These are phyloP conservation scores for Zaprionus lineosus DNA, from an alignment of 2,888 invertebrate species.

Conservation along the genomic window DNA sequence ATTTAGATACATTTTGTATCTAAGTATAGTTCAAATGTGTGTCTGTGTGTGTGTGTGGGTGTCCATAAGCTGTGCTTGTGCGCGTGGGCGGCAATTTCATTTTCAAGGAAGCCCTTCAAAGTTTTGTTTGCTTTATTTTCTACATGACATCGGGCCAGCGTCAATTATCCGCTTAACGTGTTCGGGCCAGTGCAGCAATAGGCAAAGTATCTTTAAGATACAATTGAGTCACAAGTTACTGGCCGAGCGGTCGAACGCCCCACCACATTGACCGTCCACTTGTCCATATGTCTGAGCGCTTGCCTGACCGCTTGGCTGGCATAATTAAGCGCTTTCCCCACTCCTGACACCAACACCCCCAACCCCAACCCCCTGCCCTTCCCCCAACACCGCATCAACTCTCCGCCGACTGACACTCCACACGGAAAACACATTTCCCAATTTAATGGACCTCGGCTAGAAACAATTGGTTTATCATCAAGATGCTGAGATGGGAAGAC, in stretches of 20 bases:
- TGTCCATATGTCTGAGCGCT: not conserved
- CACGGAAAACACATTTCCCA: slow-evolving; percentile 43
- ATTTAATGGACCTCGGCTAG: slow-evolving; percentile 56
- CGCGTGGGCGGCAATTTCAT: slow-evolving; percentile 47
- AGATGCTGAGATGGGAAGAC: slow-evolving; percentile 27
- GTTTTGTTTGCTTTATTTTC: slow-evolving; percentile 74
- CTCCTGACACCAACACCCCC: too few relatives aligned
- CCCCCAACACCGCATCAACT: slow-evolving; percentile 18
- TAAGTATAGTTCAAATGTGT: slow-evolving; percentile 24
- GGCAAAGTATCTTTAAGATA: slow-evolving; percentile 71
- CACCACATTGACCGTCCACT: slow-evolving; percentile 1
- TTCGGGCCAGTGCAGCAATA: slow-evolving; percentile 65
- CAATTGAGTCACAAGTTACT: slow-evolving; percentile 54
- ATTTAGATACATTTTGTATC: slow-evolving; percentile 39
- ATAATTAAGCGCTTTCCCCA: slow-evolving; percentile 51
- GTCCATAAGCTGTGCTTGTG: too few relatives aligned
- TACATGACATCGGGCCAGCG: slow-evolving; percentile 43
- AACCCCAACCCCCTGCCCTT: too few relatives aligned
- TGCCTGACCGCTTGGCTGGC: slow-evolving; percentile 13
- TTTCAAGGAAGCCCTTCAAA: slow-evolving; percentile 77
- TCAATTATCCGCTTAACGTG: slow-evolving; percentile 73
- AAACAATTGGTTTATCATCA: slow-evolving; percentile 65
- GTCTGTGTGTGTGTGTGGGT: not conserved
- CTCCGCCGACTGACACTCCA: slow-evolving; percentile 32
- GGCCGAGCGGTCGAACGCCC: slow-evolving; percentile 17